Base-by-base conservation (phyloP, 1,140 invertebrate genomes). In the Ladona fulva region DNA sequence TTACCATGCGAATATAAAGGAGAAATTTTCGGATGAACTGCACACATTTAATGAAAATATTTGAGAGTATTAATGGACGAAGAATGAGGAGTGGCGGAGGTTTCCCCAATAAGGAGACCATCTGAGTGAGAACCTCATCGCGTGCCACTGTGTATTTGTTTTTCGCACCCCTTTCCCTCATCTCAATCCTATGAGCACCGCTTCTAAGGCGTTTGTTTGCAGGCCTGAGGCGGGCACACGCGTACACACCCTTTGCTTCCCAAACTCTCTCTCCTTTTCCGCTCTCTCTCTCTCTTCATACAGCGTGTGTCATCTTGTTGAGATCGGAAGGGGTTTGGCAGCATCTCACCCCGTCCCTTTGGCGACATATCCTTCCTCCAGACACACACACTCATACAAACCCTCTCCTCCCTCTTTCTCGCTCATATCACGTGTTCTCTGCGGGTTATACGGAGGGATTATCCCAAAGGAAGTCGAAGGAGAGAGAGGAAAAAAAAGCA, bases 151-250 rank as follows among this genome's bases (percentile, higher is more conserved):
- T 37, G 29, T 37, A 37, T 37, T 37, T 37, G 29, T 37, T 37
- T 37, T 37, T 37, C 29, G 29, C 29, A n/a, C n/a, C n/a, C n/a
- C n/a, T n/a, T n/a, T 37, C 8, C 29, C 29, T 37, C 29, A 37
- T 37, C 29, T 37, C 29, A 37, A 37, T 37, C 29, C 29, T 37
- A 37, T 37, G 29, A 37, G 29, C 1, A 37, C 1, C 29, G 29
- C 29, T 66, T 66, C 14, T 66, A 66, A 66, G 52, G 52, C 52
- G n/a, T 66, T 66, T 66, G 52, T 66, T 66, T 66, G n/a, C 52
- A 19, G 52, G 16, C 52, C 52, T 22, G 16, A 66, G n/a, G 52
- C 52, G 52, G 52, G 52, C 14, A 12, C n/a, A 66, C 52, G 14
- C 44, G 44, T 52, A 52, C 44, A 52, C 44, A 52, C 19, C 19